Base-by-base conservation (phyloP, 1,140 invertebrate species). In the Habropoda laboriosa region DNA sequence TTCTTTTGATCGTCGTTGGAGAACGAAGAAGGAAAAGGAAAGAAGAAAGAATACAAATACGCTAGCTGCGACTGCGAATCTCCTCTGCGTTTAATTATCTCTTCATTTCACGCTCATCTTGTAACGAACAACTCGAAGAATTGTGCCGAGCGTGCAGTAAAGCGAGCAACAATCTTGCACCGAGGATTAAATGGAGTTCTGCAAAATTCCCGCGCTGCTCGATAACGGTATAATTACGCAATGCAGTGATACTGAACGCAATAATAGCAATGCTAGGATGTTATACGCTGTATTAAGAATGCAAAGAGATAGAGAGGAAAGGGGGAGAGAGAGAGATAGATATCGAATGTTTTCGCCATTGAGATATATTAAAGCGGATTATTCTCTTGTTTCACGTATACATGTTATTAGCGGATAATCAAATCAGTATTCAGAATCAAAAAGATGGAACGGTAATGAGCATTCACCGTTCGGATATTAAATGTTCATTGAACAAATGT, bases 221-320 rank as follows among this genome's bases (percentile, higher is more conserved):
- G 67, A 42, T 57, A 45, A 24, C 35, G 68, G 57, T 71, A 71
- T n/a, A n/a, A n/a, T 71, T 74, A 79, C 73, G 81, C 80, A 86
- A 82, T 78, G 51, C 75, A 86, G 87, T 88, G 87, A 89, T 81
- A 89, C 80, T 82, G 80, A 88, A 81, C 74, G 83, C 86, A 87
- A 87, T 87, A 87, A 87, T 73, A 86, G 87, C 55, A 71, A 80
- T 70, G 74, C 63, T 79, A 86, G 80, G 81, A 78, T n/a, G 30
- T 87, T 85, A 83, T 79, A 77, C 57, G 66, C 71, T 58, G 55
- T 42, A 49, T 42, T 42, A 30, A 47, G 32, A 47, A 66, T 35
- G 16, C 21, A 38, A 21, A 45, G 7, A 70, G 30, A 73, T 1
- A 51, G 8, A 61, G 7, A 42, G 45, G 13, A 35, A 27, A 66